phyloP scores from a whole-genome alignment of 2,797 vertebrate genomes.

The Synaphobranchus kaupii region DNA sequence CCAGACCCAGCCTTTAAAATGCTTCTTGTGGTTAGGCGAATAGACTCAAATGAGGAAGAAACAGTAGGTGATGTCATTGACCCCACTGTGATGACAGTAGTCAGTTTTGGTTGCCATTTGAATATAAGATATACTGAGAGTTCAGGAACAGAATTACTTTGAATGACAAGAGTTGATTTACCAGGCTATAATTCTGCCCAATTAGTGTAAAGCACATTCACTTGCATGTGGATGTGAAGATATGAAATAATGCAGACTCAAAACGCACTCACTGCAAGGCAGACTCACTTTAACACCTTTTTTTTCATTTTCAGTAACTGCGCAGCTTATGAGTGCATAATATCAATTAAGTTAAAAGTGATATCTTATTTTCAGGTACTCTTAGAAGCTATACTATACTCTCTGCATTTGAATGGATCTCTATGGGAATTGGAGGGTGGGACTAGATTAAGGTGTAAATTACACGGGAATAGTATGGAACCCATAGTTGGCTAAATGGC shows the following conservation, averaged over 20 bases:
- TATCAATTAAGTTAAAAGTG: neutral
- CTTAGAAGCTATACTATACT: too few relatives aligned
- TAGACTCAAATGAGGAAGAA: conserved; percentile 3
- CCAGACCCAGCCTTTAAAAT: neutral
- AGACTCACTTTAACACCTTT: neutral
- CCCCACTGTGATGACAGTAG: neutral
- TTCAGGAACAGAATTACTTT: neutral
- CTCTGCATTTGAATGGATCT: too few relatives aligned
- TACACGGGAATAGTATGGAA: too few relatives aligned
- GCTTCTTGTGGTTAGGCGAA: neutral
- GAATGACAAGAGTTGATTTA: neutral
- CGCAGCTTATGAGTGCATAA: neutral
- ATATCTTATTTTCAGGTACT: too few relatives aligned
- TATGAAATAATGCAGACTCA: neutral
- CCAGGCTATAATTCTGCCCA: neutral
- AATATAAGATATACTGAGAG: neutral
- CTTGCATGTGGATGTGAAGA: neutral
- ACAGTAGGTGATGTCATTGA: conserved; percentile 12
- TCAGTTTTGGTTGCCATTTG: conserved; percentile 7
- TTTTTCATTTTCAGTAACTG: neutral
- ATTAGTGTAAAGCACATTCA: neutral
- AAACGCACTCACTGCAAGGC: neutral
- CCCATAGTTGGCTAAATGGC: too few relatives aligned
- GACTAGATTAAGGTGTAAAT: too few relatives aligned
- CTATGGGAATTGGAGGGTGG: too few relatives aligned